A percentile compares a stretch with the other conserved stretches of the same genome.
These are phyloP conservation scores for Enteromius afrohamiltoni DNA, from an alignment of 2,797 vertebrate genomes.

Conservation along the genomic window DNA sequence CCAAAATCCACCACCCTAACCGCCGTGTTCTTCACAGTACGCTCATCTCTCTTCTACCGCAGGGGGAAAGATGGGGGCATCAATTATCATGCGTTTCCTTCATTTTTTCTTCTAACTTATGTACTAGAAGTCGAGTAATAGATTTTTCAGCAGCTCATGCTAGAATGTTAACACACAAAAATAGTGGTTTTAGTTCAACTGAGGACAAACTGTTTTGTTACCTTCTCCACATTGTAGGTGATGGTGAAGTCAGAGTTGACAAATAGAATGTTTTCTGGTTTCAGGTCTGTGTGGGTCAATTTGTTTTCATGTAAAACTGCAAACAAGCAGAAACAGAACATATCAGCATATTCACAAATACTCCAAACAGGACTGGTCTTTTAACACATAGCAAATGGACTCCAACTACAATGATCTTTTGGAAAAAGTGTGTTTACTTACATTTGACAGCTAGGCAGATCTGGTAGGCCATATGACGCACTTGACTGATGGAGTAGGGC, in stretches of 20 bases:
- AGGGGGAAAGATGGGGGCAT: not conserved
- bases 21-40: conserved; percentile 90
- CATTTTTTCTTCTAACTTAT: not conserved
- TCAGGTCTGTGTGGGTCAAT: conserved; percentile 97
- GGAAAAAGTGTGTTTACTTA: conserved; percentile 75
- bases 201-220: conserved; percentile 65
- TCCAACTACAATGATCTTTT: not conserved
- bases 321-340: conserved; percentile 5
- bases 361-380: not conserved
- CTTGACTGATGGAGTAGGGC: conserved; percentile 94
- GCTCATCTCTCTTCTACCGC: conserved; percentile 90
- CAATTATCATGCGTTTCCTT: not conserved
- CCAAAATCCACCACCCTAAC: conserved; percentile 96
- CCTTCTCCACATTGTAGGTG: conserved; percentile 96
- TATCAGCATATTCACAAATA: not conserved
- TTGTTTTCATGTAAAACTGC: conserved; percentile 97
- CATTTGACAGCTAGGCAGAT: conserved; percentile 96
- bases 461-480: conserved; percentile 97
- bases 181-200: not conserved
- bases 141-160: not conserved
- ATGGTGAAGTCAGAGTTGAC: conserved; percentile 95
- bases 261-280: conserved; percentile 98
- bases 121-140: not conserved
- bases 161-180: not conserved
- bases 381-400: not conserved